These are phyloP conservation scores for Tiliqua scincoides DNA, from an alignment of 2,113 vertebrate genomes.

Conservation along the genomic window DNA sequence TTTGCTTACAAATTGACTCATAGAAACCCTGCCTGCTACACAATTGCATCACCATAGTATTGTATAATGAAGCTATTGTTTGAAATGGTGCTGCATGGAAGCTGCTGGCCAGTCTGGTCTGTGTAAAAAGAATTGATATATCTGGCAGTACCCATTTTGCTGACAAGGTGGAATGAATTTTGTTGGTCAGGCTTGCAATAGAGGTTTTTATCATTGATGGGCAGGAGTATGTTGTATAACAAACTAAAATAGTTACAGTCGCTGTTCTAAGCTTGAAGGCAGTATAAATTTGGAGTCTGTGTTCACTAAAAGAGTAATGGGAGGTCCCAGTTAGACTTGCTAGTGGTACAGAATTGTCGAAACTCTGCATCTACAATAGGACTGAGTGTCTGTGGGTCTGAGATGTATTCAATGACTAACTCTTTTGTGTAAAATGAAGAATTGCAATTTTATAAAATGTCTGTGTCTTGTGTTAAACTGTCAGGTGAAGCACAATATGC, in stretches of 20 bases:
- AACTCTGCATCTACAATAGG: not conserved
- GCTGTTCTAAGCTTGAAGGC: not conserved
- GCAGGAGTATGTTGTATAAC: not conserved
- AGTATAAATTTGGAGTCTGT: not conserved
- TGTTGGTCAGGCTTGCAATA: not conserved
- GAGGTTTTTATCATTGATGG: not conserved
- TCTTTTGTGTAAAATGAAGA: too few species aligned
- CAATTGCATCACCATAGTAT: not conserved
- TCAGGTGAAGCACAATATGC: not conserved
- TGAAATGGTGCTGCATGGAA: not conserved
- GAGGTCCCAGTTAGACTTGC: not conserved
- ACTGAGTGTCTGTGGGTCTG: not conserved
- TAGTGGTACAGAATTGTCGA: not conserved
- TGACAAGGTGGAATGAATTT: not conserved
- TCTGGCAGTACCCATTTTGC: not conserved
- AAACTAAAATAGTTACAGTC: not conserved
- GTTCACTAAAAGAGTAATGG: not conserved
- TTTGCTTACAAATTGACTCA: not conserved
- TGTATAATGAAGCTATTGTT: conserved; percentile 2
- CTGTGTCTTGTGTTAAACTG: not conserved
- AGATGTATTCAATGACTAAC: too few species aligned
- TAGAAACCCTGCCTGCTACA: not conserved
- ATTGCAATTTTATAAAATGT: not conserved
- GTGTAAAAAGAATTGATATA: not conserved
- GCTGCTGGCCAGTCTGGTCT: not conserved